A percentile compares a stretch with the other conserved stretches of the same genome.
Conservation (phyloP, 2,797 vertebrate genomes). For the Gymnoscopelus braueri region DNA sequence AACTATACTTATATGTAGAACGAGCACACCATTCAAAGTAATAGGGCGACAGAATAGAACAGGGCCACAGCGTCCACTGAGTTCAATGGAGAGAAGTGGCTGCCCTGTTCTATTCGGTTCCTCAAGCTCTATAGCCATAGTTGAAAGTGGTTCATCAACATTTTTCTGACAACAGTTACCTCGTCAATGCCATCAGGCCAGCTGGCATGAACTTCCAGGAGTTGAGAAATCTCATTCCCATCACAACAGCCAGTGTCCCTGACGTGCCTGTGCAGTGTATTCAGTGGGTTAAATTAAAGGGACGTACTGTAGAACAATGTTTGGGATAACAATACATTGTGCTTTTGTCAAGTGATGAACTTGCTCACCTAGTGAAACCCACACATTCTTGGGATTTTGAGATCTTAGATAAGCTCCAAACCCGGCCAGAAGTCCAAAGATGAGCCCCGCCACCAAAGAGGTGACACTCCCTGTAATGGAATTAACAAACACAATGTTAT, state of each 20-base stretch:
- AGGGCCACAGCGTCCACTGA: too few relatives aligned
- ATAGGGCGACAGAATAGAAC: too few relatives aligned
- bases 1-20: too few relatives aligned
- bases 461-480: constrained; percentile 83
- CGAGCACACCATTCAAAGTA: too few relatives aligned
- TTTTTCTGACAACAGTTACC: constrained; percentile 68
- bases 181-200: constrained; percentile 88
- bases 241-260: constrained; percentile 86
- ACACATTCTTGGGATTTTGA: constrained; percentile 86
- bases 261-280: constrained; percentile 78
- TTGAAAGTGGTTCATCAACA: background rate
- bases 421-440: constrained; percentile 89
- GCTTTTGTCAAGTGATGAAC: constrained; percentile 3
- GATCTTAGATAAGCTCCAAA: constrained; percentile 88
- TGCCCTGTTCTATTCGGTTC: too few relatives aligned
- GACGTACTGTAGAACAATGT: too few relatives aligned
- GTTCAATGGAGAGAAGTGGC: background rate
- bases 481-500: background rate
- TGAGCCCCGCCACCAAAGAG: constrained; percentile 88
- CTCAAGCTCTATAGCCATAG: too few relatives aligned
- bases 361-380: constrained; percentile 88
- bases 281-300: too few relatives aligned
- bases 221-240: constrained; percentile 91
- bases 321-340: too few relatives aligned
- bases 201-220: constrained; percentile 93